Evolutionary conservation across 2,797 vertebrate species (phyloP), one percentile per base, ranked within the genome.

Genomic region (Picus viridis): DNA sequence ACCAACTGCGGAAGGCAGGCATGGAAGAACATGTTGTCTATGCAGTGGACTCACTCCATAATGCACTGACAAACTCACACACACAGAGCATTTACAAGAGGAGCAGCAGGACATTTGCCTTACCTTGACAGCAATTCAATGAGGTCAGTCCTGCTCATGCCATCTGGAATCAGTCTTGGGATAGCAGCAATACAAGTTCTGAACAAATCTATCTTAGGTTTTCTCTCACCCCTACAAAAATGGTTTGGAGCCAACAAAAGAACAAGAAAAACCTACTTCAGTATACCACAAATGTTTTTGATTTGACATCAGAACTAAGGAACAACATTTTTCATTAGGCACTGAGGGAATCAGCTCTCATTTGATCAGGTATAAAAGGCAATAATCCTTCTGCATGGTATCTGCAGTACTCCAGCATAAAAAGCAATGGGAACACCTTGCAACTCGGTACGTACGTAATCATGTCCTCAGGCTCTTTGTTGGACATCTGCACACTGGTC

Each of bases 381-480:
- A 63, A 53, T 6, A 54, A 30, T 0, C 49, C 5, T 30, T 62
- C 73, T 3, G 6, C 22, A n/a, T 57, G 54, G 22, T 9, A 81
- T 56, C 23, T 54, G 8, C 53, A 90, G 76, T 17, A 39, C 34
- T 8, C 45, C 47, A 68, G 26, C 24, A 45, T 12, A 83, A 67
- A 61, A 61, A 68, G 30, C 19, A 62, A 17, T 2, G 41, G 2
- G 5, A 78, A 64, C 79, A 74, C 68, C 69, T 0, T 29, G 47
- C 27, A 27, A 72, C 64, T 68, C 23, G 26, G 53, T 97, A 98
- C 99, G 23, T 97, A 99, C 99, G 99, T 99, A 91, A 99, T 99
- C 99, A 99, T 99, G 93, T 99, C 99, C 97, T 99, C 99, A 6
- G 99, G 99, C 91, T 99, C 99, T 95, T 99, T 99, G 93, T 99